Evolutionary conservation across 2,888 invertebrate species (phyloP), one percentile per base, ranked within the genome.

Genomic region (Microplitis deprimator): DNA sequence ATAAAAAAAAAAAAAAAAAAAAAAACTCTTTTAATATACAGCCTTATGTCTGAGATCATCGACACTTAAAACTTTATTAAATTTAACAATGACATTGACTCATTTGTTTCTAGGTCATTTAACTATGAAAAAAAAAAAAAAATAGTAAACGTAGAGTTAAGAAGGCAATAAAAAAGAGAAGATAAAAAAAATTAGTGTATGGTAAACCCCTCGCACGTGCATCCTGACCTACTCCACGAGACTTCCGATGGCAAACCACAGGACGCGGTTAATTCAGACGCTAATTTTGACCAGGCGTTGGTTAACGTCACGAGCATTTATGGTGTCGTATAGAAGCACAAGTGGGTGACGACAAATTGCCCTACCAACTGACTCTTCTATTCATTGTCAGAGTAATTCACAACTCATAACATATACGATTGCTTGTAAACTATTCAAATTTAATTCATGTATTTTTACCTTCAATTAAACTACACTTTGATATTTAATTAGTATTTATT

Each of bases 151-250:
- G 8, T 13, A 50, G 50, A 50, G 50, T 50, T 50, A 50, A 50
- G 50, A 50, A 50, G 41, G 8, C 29, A 29, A 29, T 29, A 29
- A 29, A 29, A 41, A 41, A 41, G 41, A 41, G 41, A 41, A 10
- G 41, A 41, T 41, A 7, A 10, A 41, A 41, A 41, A 41, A 68
- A 73, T 62, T 41, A 41, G 50, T 50, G 50, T 50, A 50, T 50
- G 50, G 50, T 50, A 50, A 29, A 29, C 29, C 29, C 29, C 29
- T 29, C 29, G 29, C 29, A 79, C 71, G 64, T 73, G 68, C 70
- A 77, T 77, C 77, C 79, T 70, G 79, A 79, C 79, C 79, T 79
- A 77, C 79, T 72, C 77, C 20, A 77, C 74, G n/a, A 29, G 39
- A 75, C 65, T 77, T 61, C 60, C 75, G 65, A 50, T 64, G 38